Base-by-base conservation (phyloP, 2,888 invertebrate genomes). In the Tromatobia lineatoria region DNA sequence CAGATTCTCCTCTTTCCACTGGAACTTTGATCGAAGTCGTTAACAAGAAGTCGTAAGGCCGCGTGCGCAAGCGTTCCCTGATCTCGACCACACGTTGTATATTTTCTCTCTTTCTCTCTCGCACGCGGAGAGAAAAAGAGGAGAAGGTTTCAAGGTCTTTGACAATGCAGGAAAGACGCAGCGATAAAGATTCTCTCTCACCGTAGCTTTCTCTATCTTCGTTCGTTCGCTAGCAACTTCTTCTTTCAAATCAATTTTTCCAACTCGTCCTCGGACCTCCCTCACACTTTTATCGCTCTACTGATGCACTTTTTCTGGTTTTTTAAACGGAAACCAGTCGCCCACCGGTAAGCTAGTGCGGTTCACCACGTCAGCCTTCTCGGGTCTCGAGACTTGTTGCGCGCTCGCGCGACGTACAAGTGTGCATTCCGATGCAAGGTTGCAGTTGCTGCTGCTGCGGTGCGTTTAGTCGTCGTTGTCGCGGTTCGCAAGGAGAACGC, bases 341-440 rank as follows among this genome's bases (percentile, higher is more conserved):
- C 74, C 82, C 82, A 82, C 82, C 45, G 74, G 29, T 66, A 50
- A 77, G 64, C 54, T 57, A 71, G 64, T 59, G 61, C 18, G 59
- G 59, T 59, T 11, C n/a, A 23, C 18, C 66, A 38, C 42, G 45
- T 23, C 23, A 45, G 45, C 66, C 42, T 66, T 45, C 66, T 20
- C 66, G 45, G 66, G 45, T 23, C 42, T 42, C 42, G 73, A 54
- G 57, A 57, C 57, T 45, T 47, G 59, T 59, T 59, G 29, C 59
- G 23, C 45, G 25, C 15, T 47, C 45, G 52, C 18, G 6, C 59
- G 71, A 73, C 59, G 6, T 45, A 73, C 73, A 73, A 73, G 87
- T 79, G 79, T 77, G 89, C 87, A 89, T 89, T 89, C 89, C 89
- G 83, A 80, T 70, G 86, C 86, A 83, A 87, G 88, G 81, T 81